These are phyloP conservation scores for Drosophila triauraria DNA, from an alignment of 1,140 invertebrate genomes.

Conservation along the genomic window DNA sequence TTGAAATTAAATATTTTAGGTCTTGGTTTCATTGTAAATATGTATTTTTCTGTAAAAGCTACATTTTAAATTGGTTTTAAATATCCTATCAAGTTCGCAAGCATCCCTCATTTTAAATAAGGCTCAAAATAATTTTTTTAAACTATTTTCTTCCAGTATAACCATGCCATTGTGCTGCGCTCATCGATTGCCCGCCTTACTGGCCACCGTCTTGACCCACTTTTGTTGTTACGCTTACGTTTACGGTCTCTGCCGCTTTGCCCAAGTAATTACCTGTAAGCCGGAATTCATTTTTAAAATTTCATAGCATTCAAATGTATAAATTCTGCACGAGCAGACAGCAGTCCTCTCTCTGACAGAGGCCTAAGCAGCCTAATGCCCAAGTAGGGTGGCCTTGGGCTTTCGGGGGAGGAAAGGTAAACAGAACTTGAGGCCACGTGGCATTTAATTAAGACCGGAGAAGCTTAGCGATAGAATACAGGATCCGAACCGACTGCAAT, in stretches of 20 bases:
- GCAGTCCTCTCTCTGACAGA: background rate
- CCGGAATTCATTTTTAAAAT: conserved; percentile 34
- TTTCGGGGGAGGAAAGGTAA: conserved; percentile 14
- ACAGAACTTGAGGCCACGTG: conserved; percentile 18
- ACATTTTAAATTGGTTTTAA: background rate
- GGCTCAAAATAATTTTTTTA: background rate
- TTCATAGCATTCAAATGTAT: conserved; percentile 30
- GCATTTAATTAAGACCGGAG: conserved; percentile 19
- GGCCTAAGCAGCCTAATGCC: conserved; percentile 20
- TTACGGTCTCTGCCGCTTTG: conserved; percentile 12
- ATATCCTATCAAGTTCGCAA: too few species aligned
- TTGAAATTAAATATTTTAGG: too few species aligned
- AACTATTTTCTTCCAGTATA: conserved; percentile 5
- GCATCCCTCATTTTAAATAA: background rate
- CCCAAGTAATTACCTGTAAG: conserved; percentile 46
- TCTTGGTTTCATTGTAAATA: background rate
- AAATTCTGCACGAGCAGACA: conserved; percentile 15
- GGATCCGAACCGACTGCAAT: too few species aligned
- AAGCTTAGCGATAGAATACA: background rate
- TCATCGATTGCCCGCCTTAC: conserved; percentile 59
- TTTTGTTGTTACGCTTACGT: conserved; percentile 34
- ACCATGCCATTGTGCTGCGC: conserved; percentile 44
- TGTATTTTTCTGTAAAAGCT: too few species aligned
- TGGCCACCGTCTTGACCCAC: conserved; percentile 62
- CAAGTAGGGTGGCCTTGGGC: conserved; percentile 14